Base-by-base conservation (phyloP, 2,888 invertebrate species). In the Cantharis lateralis region DNA sequence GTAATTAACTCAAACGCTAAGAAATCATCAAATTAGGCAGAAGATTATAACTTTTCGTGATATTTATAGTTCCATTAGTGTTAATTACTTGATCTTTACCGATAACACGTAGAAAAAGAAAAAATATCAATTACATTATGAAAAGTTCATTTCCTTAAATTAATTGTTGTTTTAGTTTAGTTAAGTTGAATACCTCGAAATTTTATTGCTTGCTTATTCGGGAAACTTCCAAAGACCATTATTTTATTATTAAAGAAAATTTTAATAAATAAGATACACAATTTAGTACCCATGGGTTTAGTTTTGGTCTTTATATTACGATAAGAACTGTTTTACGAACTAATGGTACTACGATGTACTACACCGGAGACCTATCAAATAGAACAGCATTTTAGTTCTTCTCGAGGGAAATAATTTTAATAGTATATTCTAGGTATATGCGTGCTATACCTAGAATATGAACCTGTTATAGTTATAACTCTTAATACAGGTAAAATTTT, bases 1-100 rank as follows among this genome's bases (percentile, higher is more conserved):
- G 62, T 63, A 63, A 71, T 71, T 71, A 71, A 26, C 71, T 24
- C 71, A 72, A 72, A 72, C 64, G 72, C 66, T 72, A 18, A 48
- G 63, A 66, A 48, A 72, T 72, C 72, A 66, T 72, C 72, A 72
- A 72, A 72, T 64, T 48, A 66, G 66, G 48, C 48, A 48, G 48
- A 48, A 48, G 48, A 48, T 48, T 48, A 48, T 48, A 48, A 48
- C n/a, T 48, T 48, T 48, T 48, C n/a, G 48, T 48, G 48, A n/a
- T n/a, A 48, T 48, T 48, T 48, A 48, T 48, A n/a, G 48, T 48
- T 48, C 48, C 48, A 48, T 48, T 48, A 48, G 48, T 48, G 48
- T 48, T 48, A 48, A 48, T 48, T 48, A 48, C n/a, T 48, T 48
- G 48, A 48, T 48, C 48, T 48, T 48, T 48, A 48, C 48, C 7